phyloP scores from a whole-genome alignment of 1,140 invertebrate genomes.

The Ruditapes philippinarum region DNA sequence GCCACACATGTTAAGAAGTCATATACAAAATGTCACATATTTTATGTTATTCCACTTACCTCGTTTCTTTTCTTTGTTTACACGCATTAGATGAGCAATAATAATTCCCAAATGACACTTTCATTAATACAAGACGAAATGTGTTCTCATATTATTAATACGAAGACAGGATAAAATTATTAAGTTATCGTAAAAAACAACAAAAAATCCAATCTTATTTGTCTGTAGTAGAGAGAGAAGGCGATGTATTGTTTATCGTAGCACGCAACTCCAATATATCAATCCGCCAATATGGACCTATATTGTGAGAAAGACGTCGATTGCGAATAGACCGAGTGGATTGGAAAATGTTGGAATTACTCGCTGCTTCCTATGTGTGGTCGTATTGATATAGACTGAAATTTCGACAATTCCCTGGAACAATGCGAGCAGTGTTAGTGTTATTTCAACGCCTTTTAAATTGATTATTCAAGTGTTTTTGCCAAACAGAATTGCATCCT shows the following conservation, averaged over 20 bases:
- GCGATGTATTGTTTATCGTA: not conserved
- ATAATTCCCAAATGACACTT: too few relatives aligned
- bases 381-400: not conserved
- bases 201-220: slow-evolving; percentile 27
- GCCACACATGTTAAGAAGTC: too few relatives aligned
- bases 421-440: not conserved
- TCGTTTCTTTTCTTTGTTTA: too few relatives aligned
- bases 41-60: too few relatives aligned
- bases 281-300: not conserved
- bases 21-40: too few relatives aligned
- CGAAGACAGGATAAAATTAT: slow-evolving; percentile 18
- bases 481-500: too few relatives aligned
- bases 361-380: not conserved
- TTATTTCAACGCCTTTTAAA: not conserved
- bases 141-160: not conserved
- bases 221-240: not conserved
- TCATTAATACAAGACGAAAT: too few relatives aligned
- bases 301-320: not conserved
- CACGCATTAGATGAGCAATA: too few relatives aligned
- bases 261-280: slow-evolving; percentile 17
- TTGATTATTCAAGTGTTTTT: not conserved
- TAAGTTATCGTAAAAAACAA: not conserved
- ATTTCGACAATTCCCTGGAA: not conserved
- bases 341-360: slow-evolving; percentile 22
- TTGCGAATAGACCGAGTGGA: not conserved